Conservation (phyloP, 92 coral and sea anemone genomes). For the Pocillopora meandrina region DNA sequence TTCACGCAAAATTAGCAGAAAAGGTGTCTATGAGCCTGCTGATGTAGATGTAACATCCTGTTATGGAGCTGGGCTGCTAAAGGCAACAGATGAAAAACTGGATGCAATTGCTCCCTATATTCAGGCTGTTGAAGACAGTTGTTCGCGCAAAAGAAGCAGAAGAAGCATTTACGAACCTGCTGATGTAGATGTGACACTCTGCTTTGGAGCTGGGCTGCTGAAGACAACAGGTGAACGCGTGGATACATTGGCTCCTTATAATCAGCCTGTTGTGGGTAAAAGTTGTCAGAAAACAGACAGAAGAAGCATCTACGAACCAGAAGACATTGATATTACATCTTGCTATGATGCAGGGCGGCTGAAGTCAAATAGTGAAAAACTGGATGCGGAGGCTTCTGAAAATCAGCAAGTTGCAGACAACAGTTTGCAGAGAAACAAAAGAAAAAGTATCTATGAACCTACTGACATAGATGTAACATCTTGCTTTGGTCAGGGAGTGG, state of each 20-base stretch:
- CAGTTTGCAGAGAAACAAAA: not conserved
- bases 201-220: not conserved
- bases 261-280: not conserved
- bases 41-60: conserved; percentile 8
- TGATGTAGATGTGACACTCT: conserved; percentile 1
- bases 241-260: not conserved
- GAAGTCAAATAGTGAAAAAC: not conserved
- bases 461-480: conserved; percentile 5
- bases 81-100: conserved; percentile 5
- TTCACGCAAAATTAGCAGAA: not conserved
- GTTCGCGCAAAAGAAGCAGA: not conserved
- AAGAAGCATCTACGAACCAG: conserved; percentile 19
- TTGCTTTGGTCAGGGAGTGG: not conserved
- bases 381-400: not conserved
- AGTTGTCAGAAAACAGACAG: not conserved
- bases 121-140: not conserved
- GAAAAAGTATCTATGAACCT: conserved; percentile 1
- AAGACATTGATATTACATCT: conserved; percentile 3
- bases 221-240: not conserved
- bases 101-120: not conserved
- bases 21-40: not conserved
- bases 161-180: conserved; percentile 3
- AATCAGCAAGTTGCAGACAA: not conserved
- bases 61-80: not conserved
- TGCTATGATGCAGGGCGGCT: conserved; percentile 1